A percentile compares a stretch with the other conserved stretches of the same genome.
Conservation (phyloP, 2,797 vertebrate species). For the Rhinella marina region DNA sequence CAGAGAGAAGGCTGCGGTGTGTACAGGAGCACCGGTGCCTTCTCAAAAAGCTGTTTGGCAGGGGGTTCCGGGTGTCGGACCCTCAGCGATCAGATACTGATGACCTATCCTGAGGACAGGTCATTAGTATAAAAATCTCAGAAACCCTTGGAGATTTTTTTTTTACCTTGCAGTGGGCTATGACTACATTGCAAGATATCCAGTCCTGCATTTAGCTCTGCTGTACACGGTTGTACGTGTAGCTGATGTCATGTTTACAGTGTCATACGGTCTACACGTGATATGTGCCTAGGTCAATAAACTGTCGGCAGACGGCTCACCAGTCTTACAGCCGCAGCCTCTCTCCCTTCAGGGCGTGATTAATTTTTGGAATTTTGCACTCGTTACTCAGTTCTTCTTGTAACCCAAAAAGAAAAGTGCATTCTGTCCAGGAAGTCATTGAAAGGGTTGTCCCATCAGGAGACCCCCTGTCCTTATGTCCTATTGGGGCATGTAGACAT, state of each 20-base stretch:
- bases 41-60: no score
- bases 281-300: background rate
- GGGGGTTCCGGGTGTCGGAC: no score
- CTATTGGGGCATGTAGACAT: background rate
- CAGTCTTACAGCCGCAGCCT: background rate
- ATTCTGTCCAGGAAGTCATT: background rate
- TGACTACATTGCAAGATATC: background rate
- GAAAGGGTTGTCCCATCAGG: background rate
- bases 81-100: no score
- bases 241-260: background rate
- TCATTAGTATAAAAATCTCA: no score
- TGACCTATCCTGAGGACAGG: no score
- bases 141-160: background rate
- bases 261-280: background rate
- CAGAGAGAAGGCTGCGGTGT: no score
- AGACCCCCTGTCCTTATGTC: background rate
- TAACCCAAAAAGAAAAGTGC: no score
- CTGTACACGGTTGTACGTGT: background rate
- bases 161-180: background rate
- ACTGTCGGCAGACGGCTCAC: background rate
- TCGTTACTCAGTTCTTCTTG: background rate
- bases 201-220: background rate
- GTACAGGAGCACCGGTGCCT: no score
- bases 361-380: background rate
- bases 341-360: slow-evolving; percentile 6